phyloP scores from a whole-genome alignment of 2,113 vertebrate species.

The Urocolius indicus region DNA sequence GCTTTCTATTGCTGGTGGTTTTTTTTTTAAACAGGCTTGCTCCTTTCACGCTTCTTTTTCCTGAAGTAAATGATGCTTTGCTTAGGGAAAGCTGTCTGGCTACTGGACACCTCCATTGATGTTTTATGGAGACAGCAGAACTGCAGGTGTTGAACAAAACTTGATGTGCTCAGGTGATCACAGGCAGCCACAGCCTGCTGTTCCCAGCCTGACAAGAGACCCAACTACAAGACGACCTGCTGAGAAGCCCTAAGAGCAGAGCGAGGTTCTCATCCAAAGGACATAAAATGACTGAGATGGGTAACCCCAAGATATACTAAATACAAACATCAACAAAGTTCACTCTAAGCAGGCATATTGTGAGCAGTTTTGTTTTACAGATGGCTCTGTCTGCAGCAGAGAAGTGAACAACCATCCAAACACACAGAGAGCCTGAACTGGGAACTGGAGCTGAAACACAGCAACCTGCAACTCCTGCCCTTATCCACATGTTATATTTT shows the following conservation, averaged over 20 bases:
- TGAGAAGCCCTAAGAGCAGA: neutral
- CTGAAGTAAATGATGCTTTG: constrained; percentile 5
- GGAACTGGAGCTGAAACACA: neutral
- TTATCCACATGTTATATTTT: neutral
- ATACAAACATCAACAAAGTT: neutral
- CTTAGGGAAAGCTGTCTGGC: neutral
- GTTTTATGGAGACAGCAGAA: neutral
- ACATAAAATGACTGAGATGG: neutral
- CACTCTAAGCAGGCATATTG: neutral
- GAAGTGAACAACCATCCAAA: neutral
- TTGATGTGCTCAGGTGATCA: neutral
- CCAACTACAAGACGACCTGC: neutral
- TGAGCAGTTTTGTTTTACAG: neutral
- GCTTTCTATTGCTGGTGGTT: neutral
- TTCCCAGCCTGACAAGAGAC: neutral
- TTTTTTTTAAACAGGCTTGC: neutral
- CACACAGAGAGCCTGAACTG: fast-evolving
- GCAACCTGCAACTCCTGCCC: neutral
- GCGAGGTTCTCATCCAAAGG: neutral
- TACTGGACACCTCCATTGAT: neutral
- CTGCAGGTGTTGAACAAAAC: neutral
- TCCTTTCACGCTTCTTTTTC: neutral
- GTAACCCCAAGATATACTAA: neutral
- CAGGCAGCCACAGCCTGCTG: fast-evolving
- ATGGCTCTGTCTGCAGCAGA: neutral